phyloP scores from a whole-genome alignment of 2,888 invertebrate species.

The Brachyptera risi region DNA sequence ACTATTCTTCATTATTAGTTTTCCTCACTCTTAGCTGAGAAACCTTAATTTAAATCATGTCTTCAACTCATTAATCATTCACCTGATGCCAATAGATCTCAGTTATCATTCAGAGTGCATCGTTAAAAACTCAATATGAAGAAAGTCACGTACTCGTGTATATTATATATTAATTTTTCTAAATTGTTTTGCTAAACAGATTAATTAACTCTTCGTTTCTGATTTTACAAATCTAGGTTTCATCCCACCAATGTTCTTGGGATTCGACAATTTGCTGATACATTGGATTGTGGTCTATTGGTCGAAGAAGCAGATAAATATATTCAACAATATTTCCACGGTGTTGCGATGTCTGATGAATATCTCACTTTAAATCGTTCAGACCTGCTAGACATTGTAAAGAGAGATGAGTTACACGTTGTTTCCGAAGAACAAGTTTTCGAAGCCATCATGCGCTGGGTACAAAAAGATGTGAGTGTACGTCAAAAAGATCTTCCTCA shows the following conservation, averaged over 20 bases:
- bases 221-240: too few relatives aligned
- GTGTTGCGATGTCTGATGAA: constrained; percentile 72
- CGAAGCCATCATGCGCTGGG: constrained; percentile 79
- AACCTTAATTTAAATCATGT: too few relatives aligned
- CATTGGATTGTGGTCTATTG: constrained; percentile 64
- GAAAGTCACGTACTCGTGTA: too few relatives aligned
- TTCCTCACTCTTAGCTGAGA: too few relatives aligned
- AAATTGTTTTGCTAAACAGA: too few relatives aligned
- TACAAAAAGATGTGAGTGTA: constrained; percentile 57
- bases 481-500: constrained; percentile 60
- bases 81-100: too few relatives aligned
- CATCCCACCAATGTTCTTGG: constrained; percentile 77
- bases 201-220: too few relatives aligned
- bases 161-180: too few relatives aligned
- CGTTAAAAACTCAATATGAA: too few relatives aligned
- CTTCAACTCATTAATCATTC: too few relatives aligned
- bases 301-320: constrained; percentile 73
- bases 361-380: constrained; percentile 59
- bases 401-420: constrained; percentile 73
- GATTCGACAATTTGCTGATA: constrained; percentile 74
- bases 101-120: too few relatives aligned
- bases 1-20: too few relatives aligned
- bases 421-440: constrained; percentile 76
- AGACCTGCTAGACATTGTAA: constrained; percentile 65
- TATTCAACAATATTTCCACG: constrained; percentile 73